Conservation (phyloP, 2,888 invertebrate species). For the Gari tellinella region DNA sequence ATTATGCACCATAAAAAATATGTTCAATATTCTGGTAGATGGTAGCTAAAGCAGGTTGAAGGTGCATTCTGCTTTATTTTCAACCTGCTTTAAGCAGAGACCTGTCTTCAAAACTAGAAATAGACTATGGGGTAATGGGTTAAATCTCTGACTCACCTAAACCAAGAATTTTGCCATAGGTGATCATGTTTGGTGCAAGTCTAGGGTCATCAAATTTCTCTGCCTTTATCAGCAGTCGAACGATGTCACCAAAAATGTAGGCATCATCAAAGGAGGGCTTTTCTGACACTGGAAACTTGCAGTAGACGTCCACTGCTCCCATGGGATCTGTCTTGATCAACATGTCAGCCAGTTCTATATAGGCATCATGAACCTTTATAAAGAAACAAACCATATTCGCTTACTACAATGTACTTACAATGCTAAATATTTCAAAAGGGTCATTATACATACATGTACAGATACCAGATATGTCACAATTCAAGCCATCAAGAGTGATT, state of each 20-base stretch:
- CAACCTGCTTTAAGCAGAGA: too few species aligned
- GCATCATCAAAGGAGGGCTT: slow-evolving; percentile 83
- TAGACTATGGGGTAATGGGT: background rate
- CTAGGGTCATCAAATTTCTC: slow-evolving; percentile 83
- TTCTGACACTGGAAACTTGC: slow-evolving; percentile 81
- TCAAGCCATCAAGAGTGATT: too few species aligned
- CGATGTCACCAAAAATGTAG: slow-evolving; percentile 83
- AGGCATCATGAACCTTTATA: slow-evolving; percentile 82
- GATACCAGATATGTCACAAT: too few species aligned
- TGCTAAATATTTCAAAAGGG: too few species aligned
- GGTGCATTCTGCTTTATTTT: too few species aligned
- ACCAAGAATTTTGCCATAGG: slow-evolving; percentile 81
- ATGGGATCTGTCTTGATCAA: slow-evolving; percentile 78
- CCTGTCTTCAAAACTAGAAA: background rate
- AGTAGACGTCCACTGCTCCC: slow-evolving; percentile 82
- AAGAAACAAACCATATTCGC: background rate
- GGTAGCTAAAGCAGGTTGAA: too few species aligned
- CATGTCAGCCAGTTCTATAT: slow-evolving; percentile 83
- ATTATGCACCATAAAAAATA: too few species aligned
- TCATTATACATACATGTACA: too few species aligned
- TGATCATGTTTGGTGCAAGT: slow-evolving; percentile 80
- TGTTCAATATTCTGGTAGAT: too few species aligned
- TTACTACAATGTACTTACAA: too few species aligned
- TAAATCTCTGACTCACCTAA: slow-evolving; percentile 79
- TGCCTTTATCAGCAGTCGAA: slow-evolving; percentile 81